phyloP scores from a whole-genome alignment of 2,113 vertebrate species.

The Ptyas mucosa region DNA sequence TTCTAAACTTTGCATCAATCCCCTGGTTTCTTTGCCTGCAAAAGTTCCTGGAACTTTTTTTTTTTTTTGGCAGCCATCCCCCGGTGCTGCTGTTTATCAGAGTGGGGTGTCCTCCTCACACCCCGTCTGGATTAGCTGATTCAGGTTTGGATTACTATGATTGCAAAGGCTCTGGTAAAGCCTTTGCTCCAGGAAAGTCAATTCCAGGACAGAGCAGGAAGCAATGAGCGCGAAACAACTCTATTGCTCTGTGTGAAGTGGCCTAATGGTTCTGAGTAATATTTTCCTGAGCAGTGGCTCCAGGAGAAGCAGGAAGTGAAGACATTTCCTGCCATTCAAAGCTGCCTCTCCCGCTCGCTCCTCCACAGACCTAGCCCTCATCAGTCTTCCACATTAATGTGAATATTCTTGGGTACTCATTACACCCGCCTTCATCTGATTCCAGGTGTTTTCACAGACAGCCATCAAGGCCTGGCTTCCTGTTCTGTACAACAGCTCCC shows the following conservation, averaged over 20 bases:
- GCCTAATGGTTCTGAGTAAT: constrained; percentile 40
- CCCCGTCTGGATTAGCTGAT: not conserved
- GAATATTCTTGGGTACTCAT: not conserved
- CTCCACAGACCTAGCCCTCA: not conserved
- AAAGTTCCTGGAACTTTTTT: not conserved
- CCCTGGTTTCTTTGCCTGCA: not conserved
- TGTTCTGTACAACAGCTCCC: not conserved
- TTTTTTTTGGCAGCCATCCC: not conserved
- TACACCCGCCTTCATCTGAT: not conserved
- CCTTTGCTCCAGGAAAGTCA: not conserved
- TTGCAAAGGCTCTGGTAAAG: not conserved
- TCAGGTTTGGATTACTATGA: not conserved
- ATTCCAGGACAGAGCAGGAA: constrained; percentile 36
- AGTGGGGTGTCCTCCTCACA: not conserved
- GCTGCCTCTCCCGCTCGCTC: not conserved
- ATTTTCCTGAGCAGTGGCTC: constrained; percentile 46
- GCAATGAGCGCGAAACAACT: constrained; percentile 33
- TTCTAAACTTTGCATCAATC: not conserved
- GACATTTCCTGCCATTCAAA: constrained; percentile 40
- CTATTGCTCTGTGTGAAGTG: constrained; percentile 37
- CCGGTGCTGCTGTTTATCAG: not conserved
- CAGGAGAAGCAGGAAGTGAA: constrained; percentile 25
- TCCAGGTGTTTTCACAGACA: not conserved
- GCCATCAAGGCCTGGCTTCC: not conserved
- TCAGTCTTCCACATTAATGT: not conserved